Percentiles rank a stretch among this genome's conserved stretches.
These are phyloP conservation scores for Galago senegalensis DNA, from an alignment of 2,797 vertebrate species.

Conservation along the genomic window DNA sequence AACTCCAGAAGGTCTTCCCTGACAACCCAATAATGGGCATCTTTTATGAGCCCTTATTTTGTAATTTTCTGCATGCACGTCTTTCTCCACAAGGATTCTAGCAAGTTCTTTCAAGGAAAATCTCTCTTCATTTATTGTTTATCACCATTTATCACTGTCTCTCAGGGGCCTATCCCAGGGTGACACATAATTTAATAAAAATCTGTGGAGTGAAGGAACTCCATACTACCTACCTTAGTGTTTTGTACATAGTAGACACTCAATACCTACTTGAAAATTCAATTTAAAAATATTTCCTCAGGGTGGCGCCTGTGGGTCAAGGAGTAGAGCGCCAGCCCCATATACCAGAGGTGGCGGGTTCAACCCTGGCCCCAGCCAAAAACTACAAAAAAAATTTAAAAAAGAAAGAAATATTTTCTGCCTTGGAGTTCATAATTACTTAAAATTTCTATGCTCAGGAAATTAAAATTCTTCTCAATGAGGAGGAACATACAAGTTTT, in stretches of 20 bases:
- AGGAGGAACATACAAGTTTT: background rate
- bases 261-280: background rate
- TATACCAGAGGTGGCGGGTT: too few relatives aligned
- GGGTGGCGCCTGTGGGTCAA: too few relatives aligned
- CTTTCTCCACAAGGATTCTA: conserved; percentile 5
- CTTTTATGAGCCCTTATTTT: background rate
- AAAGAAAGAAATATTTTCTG: background rate
- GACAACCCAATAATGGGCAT: background rate
- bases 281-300: conserved; percentile 36
- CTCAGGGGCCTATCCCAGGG: background rate
- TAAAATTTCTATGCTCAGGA: background rate
- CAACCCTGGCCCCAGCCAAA: too few relatives aligned
- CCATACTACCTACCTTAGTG: background rate
- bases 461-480: conserved; percentile 42
- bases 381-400: too few relatives aligned
- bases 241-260: background rate
- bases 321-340: too few relatives aligned
- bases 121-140: background rate
- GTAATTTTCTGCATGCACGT: background rate
- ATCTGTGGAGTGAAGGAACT: background rate
- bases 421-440: background rate
- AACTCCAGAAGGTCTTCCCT: background rate
- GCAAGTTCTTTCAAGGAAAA: background rate
- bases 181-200: background rate
- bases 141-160: background rate